phyloP scores from a whole-genome alignment of 2,797 vertebrate species.

The Sebastes wilsoni region DNA sequence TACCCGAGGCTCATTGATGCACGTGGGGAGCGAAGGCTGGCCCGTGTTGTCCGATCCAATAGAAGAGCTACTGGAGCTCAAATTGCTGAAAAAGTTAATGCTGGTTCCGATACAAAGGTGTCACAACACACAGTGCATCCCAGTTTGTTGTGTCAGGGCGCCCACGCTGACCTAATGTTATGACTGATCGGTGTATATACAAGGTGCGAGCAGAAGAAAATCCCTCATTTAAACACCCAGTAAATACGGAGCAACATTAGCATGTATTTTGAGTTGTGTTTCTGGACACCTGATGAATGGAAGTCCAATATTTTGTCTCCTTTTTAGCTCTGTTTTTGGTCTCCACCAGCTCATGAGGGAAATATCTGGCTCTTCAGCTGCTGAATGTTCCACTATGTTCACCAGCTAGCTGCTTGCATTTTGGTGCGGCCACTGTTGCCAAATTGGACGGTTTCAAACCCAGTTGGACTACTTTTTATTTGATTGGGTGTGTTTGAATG shows the following conservation, averaged over 20 bases:
- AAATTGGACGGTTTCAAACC: not conserved
- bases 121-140: accelerated
- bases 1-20: too few relatives aligned
- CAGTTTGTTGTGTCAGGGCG: too few relatives aligned
- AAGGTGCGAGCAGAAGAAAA: too few relatives aligned
- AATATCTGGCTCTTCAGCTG: not conserved
- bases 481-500: too few relatives aligned
- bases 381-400: not conserved
- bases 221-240: not conserved
- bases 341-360: not conserved
- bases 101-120: too few relatives aligned
- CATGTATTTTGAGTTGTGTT: not conserved
- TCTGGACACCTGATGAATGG: not conserved
- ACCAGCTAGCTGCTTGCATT: too few relatives aligned
- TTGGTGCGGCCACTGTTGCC: not conserved
- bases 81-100: too few relatives aligned
- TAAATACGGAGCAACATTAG: not conserved
- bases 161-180: too few relatives aligned
- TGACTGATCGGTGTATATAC: too few relatives aligned
- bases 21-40: too few relatives aligned
- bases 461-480: not conserved
- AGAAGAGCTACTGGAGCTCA: too few relatives aligned
- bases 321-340: not conserved
- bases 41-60: too few relatives aligned
- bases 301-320: not conserved